Percentiles rank a stretch among this genome's conserved stretches.
Conservation (phyloP, 1,140 invertebrate genomes). For the Araneus ventricosus region DNA sequence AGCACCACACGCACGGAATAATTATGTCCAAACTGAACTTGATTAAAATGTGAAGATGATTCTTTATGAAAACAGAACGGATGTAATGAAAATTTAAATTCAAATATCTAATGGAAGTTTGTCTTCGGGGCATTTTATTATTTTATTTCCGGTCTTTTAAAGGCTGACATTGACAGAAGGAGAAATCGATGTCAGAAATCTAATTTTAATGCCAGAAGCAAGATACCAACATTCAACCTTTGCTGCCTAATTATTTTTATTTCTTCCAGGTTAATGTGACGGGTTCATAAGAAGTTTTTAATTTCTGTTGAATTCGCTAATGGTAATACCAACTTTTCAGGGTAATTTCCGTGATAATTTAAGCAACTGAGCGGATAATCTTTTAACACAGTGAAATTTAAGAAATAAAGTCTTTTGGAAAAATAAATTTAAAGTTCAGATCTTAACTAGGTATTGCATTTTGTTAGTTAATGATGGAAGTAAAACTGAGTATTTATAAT, state of each 20-base stretch:
- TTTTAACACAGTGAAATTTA: too few relatives aligned
- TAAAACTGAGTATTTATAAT: too few relatives aligned
- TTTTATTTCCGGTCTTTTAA: slow-evolving; percentile 2
- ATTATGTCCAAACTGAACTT: slow-evolving; percentile 46
- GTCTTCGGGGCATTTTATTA: slow-evolving; percentile 22
- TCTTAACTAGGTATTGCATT: too few relatives aligned
- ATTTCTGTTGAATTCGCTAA: background rate
- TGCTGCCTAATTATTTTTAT: background rate
- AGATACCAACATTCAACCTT: background rate
- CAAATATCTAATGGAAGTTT: slow-evolving; percentile 58
- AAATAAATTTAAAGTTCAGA: too few relatives aligned
- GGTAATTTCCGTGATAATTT: background rate
- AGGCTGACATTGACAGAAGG: slow-evolving; percentile 28
- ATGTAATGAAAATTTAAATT: slow-evolving; percentile 64
- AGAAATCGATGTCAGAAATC: slow-evolving; percentile 7
- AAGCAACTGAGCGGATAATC: background rate
- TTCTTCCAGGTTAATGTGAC: background rate
- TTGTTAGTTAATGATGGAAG: too few relatives aligned
- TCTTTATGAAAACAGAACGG: slow-evolving; percentile 8
- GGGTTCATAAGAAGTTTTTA: background rate
- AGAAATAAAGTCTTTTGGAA: too few relatives aligned
- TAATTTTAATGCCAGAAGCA: slow-evolving; percentile 50
- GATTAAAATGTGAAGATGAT: slow-evolving; percentile 51
- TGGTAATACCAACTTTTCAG: background rate
- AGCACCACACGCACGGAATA: background rate